Evolutionary conservation across 1,140 invertebrate genomes (phyloP), one percentile per base, ranked within the genome.

Genomic region (Plodia interpunctella): DNA sequence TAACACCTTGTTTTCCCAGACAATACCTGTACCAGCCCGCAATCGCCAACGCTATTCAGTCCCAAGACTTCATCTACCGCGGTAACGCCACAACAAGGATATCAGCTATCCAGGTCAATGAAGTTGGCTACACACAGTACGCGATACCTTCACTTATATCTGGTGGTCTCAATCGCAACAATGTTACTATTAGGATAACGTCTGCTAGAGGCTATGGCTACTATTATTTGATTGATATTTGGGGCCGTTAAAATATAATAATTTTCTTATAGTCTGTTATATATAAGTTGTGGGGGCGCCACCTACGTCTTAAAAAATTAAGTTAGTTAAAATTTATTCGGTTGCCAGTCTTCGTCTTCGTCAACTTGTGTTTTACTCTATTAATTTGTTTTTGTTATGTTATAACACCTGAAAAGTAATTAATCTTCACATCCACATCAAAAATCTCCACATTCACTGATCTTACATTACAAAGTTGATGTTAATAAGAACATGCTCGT

Each of bases 121-220:
- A 86, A 44, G 62, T 80, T 2, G 83, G 80, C 0, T 60, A 49
- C 28, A 72, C 71, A 0, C 83, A 86, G 62, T 78, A 64, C 49
- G 78, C 69, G 0, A 44, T 17, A 0, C 63, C 70, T 0, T 76
- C 65, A 66, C 56, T 87, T n/a, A 35, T 70, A 0, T 51, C 57
- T 0, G 81, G 83, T 0, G 83, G 81, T 0, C n/a, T 83, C 0
- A 66, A 72, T 0, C 61, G 56, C 11, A 75, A 65, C 20, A 71
- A 74, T 19, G 78, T 69, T 0, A 76, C 75, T 0, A 49, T 81
- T 8, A 60, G 78, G 49, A 56, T 74, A 0, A 69, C 74, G 21
- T 74, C 75, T 0, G 63, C 64, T 0, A 60, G 62, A 8, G 77
- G 78, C 0, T 72, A 66, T 44, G 78, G 80, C 0, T 83, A 66